Base-by-base conservation (phyloP, 2,888 invertebrate genomes). In the Eucera pruinosa region DNA sequence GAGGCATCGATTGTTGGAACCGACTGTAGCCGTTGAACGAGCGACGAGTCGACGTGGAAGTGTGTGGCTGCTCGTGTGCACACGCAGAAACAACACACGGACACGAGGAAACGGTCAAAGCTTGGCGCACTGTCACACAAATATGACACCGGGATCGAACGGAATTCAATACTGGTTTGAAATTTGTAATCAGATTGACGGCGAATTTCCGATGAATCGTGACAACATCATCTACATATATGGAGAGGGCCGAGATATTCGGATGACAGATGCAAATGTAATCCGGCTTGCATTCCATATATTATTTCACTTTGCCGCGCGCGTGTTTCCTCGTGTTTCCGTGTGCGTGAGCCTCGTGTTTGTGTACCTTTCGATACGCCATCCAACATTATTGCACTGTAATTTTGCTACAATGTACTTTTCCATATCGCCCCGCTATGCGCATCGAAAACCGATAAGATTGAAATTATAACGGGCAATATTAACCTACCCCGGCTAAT, bases 141-240 rank as follows among this genome's bases (percentile, higher is more conserved):
- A 81, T 81, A 78, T 73, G 72, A 76, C 70, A 83, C 81, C 65
- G 73, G 72, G 72, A 72, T 72, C 80, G 78, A 82, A 70, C 78
- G 80, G 74, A 83, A 83, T 83, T 83, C 83, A 72, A 83, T 82
- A 83, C 72, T 55, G 80, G 78, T 70, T 69, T 69, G 67, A 78
- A 78, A 72, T 83, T 81, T 83, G 83, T 83, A 83, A 83, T 83
- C 75, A 74, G 71, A 82, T 62, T 70, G 71, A 80, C 80, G 75
- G 80, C 57, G 78, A 75, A 82, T 81, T 78, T 71, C 71, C 80
- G 73, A 66, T 72, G 79, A 79, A 58, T 67, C 71, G 76, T 80
- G 79, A 68, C 78, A 79, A 79, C 73, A 79, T 79, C 71, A 79
- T 79, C 77, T 68, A 77, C 77, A 72, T 72, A 61, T 33, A 43